These are phyloP conservation scores for Plebejus melissa DNA, from an alignment of 2,888 invertebrate genomes.

Conservation along the genomic window DNA sequence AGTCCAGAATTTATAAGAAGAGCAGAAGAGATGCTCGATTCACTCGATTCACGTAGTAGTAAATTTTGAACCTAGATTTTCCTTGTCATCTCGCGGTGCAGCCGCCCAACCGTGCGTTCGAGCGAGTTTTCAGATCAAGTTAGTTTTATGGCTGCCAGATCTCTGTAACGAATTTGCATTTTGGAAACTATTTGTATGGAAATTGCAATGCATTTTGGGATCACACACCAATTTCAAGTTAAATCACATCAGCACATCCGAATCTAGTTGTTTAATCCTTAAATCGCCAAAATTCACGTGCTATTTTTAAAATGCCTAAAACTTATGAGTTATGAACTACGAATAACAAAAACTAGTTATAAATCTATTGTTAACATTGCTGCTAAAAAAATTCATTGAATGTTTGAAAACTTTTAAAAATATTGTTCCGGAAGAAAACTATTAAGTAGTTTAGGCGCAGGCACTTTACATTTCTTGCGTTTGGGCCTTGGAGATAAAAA, in stretches of 20 bases:
- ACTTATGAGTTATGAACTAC: too few species aligned
- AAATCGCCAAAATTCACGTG: neutral
- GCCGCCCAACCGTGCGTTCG: too few species aligned
- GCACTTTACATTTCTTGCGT: neutral
- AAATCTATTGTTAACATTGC: neutral
- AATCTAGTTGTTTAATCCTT: neutral
- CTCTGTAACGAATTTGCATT: neutral
- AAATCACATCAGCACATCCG: slow-evolving; percentile 2
- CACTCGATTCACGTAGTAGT: too few species aligned
- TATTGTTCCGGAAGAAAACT: neutral
- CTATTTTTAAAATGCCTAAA: neutral
- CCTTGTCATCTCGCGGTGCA: too few species aligned
- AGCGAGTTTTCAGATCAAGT: too few species aligned
- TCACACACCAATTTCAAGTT: neutral
- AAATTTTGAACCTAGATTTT: too few species aligned
- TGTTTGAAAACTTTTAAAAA: neutral
- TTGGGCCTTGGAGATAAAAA: neutral
- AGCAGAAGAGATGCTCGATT: too few species aligned
- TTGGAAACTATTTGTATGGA: neutral
- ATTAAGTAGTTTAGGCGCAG: neutral
- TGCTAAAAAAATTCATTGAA: neutral
- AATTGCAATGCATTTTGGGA: neutral
- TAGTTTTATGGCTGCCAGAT: neutral
- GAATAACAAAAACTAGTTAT: too few species aligned
- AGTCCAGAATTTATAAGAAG: too few species aligned